These are phyloP conservation scores for Sebastes oblongus DNA, from an alignment of 2,797 vertebrate genomes.

Conservation along the genomic window DNA sequence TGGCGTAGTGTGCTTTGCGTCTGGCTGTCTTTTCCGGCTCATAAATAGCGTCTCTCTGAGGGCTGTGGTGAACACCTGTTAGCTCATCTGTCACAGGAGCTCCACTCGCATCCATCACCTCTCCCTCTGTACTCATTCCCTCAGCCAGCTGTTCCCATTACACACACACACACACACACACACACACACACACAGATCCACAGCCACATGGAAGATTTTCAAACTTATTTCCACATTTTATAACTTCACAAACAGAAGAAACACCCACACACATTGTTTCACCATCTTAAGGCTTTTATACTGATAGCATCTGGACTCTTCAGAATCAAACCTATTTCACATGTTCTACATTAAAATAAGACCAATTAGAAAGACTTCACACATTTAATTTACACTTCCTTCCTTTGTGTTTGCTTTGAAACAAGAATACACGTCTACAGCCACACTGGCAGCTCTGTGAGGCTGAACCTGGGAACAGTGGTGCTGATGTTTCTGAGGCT, in stretches of 20 bases:
- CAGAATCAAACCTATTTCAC: slow-evolving; percentile 10
- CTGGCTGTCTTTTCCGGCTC: slow-evolving; percentile 91
- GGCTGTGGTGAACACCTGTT: slow-evolving; percentile 98
- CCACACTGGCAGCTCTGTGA: too few species aligned
- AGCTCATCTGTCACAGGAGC: slow-evolving; percentile 95
- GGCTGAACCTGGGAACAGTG: too few species aligned
- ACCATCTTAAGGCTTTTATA: neutral
- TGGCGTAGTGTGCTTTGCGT: slow-evolving; percentile 87
- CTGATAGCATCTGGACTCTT: neutral
- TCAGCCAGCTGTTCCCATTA: slow-evolving; percentile 85
- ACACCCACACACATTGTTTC: neutral
- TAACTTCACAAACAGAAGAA: neutral
- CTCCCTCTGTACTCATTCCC: slow-evolving; percentile 90
- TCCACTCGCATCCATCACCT: slow-evolving; percentile 97
- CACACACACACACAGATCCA: slow-evolving; percentile 8
- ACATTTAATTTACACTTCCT: neutral
- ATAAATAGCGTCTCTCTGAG: slow-evolving; percentile 97
- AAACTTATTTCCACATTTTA: slow-evolving; percentile 25
- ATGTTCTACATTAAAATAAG: neutral
- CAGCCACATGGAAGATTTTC: slow-evolving; percentile 19
- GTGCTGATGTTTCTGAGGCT: neutral
- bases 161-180: slow-evolving; percentile 29
- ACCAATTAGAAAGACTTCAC: neutral
- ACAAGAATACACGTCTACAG: neutral
- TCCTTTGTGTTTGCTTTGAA: neutral